These are phyloP conservation scores for Lithobates sylvaticus DNA, from an alignment of 2,797 vertebrate genomes.

Conservation along the genomic window DNA sequence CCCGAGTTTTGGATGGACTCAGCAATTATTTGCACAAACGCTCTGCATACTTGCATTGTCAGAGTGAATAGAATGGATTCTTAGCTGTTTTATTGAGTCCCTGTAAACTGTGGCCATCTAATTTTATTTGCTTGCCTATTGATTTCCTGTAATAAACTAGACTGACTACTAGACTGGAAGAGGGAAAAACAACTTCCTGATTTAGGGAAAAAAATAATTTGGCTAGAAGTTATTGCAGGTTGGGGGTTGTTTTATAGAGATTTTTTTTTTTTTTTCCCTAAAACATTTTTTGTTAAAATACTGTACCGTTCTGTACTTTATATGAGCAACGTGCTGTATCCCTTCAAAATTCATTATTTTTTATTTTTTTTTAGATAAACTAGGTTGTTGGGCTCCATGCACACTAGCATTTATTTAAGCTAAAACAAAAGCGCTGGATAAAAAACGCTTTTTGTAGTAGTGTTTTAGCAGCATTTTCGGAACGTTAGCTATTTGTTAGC, in stretches of 20 bases:
- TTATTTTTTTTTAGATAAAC: no score
- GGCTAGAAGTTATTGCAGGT: neutral
- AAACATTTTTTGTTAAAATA: neutral
- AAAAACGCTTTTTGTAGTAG: no score
- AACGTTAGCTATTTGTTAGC: no score
- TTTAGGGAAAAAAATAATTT: neutral
- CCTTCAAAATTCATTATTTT: no score
- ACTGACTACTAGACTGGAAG: slow-evolving; percentile 67
- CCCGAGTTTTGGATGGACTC: neutral
- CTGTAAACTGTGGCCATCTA: slow-evolving; percentile 77
- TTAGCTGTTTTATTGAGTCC: slow-evolving; percentile 74
- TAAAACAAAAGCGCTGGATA: no score
- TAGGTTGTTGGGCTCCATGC: no score
- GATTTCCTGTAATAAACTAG: slow-evolving; percentile 74
- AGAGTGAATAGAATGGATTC: slow-evolving; percentile 63
- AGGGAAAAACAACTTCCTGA: slow-evolving; percentile 62
- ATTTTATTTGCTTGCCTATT: slow-evolving; percentile 77
- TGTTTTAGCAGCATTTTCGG: no score
- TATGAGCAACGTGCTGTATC: no score
- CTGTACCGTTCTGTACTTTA: no score
- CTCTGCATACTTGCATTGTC: slow-evolving; percentile 43
- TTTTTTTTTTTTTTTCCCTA: neutral
- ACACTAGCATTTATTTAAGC: no score
- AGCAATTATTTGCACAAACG: slow-evolving; percentile 27
- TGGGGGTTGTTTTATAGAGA: neutral